A percentile compares a stretch with the other conserved stretches of the same genome.
Conservation (phyloP, 1,140 invertebrate species). For the Anadara kagoshimensis region DNA sequence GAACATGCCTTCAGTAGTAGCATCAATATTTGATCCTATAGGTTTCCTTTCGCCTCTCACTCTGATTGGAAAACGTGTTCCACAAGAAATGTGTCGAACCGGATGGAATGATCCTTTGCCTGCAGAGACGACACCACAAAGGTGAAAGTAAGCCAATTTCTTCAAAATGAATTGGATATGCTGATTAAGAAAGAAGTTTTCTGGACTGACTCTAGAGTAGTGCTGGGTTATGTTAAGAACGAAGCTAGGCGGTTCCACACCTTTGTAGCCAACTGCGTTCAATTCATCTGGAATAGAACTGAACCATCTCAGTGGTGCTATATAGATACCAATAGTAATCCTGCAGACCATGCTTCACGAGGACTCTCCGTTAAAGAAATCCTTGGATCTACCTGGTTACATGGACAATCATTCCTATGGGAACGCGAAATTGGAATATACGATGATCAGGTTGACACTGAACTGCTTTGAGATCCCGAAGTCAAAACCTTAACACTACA, state of each 20-base stretch:
- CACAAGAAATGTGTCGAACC: conserved; percentile 37
- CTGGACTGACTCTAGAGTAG: conserved; percentile 32
- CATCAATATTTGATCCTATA: conserved; percentile 35
- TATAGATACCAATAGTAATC: conserved; percentile 31
- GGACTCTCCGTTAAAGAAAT: neutral
- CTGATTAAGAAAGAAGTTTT: conserved; percentile 11
- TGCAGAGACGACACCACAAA: too few species aligned
- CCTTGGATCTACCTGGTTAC: conserved; percentile 26
- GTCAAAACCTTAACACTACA: neutral
- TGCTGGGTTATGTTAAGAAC: conserved; percentile 42
- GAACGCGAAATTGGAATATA: conserved; percentile 2
- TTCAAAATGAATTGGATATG: conserved; percentile 25
- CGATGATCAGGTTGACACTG: neutral
- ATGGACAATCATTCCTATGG: conserved; percentile 39
- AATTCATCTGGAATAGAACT: conserved; percentile 23
- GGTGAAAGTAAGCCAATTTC: conserved; percentile 22
- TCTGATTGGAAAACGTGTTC: conserved; percentile 36
- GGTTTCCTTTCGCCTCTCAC: conserved; percentile 23
- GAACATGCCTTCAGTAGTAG: conserved; percentile 7
- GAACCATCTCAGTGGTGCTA: conserved; percentile 28
- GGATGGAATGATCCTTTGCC: conserved; percentile 22
- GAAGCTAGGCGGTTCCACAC: conserved; percentile 33
- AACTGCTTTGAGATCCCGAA: conserved; percentile 12
- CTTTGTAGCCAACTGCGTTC: conserved; percentile 44
- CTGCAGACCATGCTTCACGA: conserved; percentile 39